Evolutionary conservation across 2,888 invertebrate species (phyloP).

Genomic region (Toxonevra muliebris): DNA sequence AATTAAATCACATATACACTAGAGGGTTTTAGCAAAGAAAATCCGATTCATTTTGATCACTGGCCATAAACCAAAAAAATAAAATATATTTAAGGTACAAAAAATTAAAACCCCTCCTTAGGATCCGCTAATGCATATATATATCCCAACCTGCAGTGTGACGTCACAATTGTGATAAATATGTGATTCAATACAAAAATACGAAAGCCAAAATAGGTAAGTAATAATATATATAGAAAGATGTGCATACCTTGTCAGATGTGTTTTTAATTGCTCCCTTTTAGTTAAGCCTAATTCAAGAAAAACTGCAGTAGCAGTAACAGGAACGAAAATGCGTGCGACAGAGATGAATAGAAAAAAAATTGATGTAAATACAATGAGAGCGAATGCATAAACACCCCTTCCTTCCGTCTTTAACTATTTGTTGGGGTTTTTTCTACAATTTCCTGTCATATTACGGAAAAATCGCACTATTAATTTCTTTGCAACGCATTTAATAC

Average conservation of each 20-base stretch:
- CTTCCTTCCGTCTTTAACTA: constrained; percentile 37
- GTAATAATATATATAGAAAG: background rate
- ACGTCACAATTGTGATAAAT: constrained; percentile 13
- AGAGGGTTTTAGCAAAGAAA: too few relatives aligned
- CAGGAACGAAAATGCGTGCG: constrained; percentile 14
- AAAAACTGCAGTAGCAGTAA: constrained; percentile 12
- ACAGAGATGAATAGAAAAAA: constrained; percentile 32
- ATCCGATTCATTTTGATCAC: too few relatives aligned
- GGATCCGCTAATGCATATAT: constrained; percentile 16
- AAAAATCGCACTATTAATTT: background rate
- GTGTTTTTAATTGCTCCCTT: constrained; percentile 34
- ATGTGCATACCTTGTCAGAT: constrained; percentile 27
- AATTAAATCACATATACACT: too few relatives aligned
- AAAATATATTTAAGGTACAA: too few relatives aligned
- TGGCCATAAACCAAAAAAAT: too few relatives aligned
- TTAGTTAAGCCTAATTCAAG: background rate
- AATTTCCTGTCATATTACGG: constrained; percentile 38
- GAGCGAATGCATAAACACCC: constrained; percentile 42
- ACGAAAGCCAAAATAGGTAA: too few relatives aligned
- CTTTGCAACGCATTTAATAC: background rate
- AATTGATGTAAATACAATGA: constrained; percentile 34
- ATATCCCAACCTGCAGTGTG: background rate
- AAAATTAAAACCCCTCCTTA: too few relatives aligned
- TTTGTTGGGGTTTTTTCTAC: constrained; percentile 3
- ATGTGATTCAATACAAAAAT: background rate